Conservation (phyloP, 2,888 invertebrate genomes). For the Sphaerophoria rueppellii region DNA sequence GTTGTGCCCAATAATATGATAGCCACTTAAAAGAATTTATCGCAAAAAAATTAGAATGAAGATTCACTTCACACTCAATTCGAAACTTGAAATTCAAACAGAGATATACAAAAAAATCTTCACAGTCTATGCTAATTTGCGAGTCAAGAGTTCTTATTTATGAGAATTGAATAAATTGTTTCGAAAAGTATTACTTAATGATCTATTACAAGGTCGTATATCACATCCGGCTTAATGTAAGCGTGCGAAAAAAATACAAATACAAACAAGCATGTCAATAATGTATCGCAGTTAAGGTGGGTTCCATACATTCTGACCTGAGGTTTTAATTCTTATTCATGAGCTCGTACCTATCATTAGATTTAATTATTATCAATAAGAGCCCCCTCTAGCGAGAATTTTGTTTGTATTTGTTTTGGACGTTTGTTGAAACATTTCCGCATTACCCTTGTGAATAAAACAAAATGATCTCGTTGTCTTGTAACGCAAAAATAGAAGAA, state of each 20-base stretch:
- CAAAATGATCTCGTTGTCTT: no score
- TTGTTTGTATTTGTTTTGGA: conserved; percentile 10
- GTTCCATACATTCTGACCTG: not conserved
- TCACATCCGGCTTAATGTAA: conserved; percentile 38
- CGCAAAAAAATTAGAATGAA: not conserved
- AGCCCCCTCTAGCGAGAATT: conserved; percentile 28
- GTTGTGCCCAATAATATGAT: conserved; percentile 5
- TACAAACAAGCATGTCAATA: conserved; percentile 25
- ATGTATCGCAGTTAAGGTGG: not conserved
- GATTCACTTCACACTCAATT: conserved; percentile 44
- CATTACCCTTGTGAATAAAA: conserved; percentile 11
- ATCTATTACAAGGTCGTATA: conserved; percentile 53
- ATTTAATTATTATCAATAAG: conserved; percentile 47
- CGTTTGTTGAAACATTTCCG: conserved; percentile 33
- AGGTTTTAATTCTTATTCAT: no score
- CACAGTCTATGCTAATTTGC: conserved; percentile 44
- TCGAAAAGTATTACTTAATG: conserved; percentile 46
- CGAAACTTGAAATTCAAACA: conserved; percentile 23
- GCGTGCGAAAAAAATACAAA: conserved; percentile 34
- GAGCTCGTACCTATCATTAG: conserved; percentile 34
- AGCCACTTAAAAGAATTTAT: conserved; percentile 6
- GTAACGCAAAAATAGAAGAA: not conserved
- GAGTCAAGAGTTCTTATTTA: conserved; percentile 22
- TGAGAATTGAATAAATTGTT: conserved; percentile 1
- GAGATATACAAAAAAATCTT: conserved; percentile 15